Evolutionary conservation across 2,797 vertebrate species (phyloP).

Genomic region (Nyctibius grandis): DNA sequence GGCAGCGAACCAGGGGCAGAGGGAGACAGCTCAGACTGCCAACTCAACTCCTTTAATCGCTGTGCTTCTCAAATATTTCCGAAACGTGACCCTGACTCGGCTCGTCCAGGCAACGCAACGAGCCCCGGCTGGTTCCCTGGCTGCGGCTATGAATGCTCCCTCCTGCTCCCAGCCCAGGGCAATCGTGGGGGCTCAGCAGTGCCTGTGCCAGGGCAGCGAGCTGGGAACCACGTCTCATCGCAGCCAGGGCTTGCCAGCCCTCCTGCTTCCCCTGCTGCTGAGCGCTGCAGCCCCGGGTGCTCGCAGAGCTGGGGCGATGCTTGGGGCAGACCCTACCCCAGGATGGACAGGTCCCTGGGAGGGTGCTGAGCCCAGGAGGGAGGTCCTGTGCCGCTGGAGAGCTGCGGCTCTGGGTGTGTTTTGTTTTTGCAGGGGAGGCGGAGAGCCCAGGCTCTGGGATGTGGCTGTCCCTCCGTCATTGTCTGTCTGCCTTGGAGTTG

Average conservation of each 20-base stretch:
- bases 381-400: background rate
- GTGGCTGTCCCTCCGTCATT: background rate
- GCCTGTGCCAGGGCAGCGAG: background rate
- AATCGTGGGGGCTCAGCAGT: background rate
- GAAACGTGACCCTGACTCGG: background rate
- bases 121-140: background rate
- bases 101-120: background rate
- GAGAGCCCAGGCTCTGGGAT: background rate
- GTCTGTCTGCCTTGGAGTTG: background rate
- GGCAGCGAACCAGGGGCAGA: background rate
- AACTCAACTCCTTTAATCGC: background rate
- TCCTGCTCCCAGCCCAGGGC: background rate
- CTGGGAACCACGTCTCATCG: background rate
- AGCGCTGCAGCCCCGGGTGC: background rate
- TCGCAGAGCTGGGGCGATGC: background rate
- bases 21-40: background rate
- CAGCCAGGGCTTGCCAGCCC: background rate
- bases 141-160: background rate
- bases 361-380: background rate
- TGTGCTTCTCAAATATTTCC: background rate
- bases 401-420: background rate
- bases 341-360: accelerated
- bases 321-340: background rate
- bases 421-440: constrained; percentile 17
- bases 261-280: background rate